Percentiles rank a stretch among this genome's conserved stretches.
Evolutionary conservation across 2,888 invertebrate genomes (phyloP).

Genomic region (Chrysolina americana): DNA sequence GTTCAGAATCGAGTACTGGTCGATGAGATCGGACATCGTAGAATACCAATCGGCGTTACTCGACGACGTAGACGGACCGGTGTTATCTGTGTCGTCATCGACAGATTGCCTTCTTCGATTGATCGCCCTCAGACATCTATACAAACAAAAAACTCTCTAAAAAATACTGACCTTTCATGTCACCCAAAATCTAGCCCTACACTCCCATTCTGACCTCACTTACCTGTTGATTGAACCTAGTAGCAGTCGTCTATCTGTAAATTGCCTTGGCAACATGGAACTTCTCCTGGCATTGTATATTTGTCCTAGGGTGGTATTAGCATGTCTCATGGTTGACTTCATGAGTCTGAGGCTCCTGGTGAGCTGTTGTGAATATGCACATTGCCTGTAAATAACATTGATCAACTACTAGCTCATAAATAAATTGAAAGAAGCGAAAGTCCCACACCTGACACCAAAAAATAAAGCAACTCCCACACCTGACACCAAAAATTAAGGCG

Average conservation of each 20-base stretch:
- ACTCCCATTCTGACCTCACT: conserved; percentile 5
- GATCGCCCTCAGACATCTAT: conserved; percentile 53
- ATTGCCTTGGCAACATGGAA: conserved; percentile 60
- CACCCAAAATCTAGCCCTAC: not conserved
- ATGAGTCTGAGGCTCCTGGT: conserved; percentile 64
- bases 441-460: not conserved
- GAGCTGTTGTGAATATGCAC: conserved; percentile 60
- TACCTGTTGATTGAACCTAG: conserved; percentile 56
- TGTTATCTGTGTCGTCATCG: conserved; percentile 26
- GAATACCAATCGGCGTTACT: conserved; percentile 37
- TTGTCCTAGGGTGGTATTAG: conserved; percentile 62
- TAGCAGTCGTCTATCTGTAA: conserved; percentile 57
- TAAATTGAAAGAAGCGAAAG: not conserved
- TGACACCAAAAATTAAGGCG: not conserved
- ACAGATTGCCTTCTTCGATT: conserved; percentile 40
- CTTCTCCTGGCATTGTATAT: conserved; percentile 63
- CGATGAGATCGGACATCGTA: conserved; percentile 35
- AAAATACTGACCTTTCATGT: no score
- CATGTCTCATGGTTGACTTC: conserved; percentile 63
- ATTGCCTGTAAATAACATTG: conserved; percentile 27
- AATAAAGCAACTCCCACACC: not conserved
- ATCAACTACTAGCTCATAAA: no score
- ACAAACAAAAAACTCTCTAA: not conserved
- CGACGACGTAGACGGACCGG: conserved; percentile 5
- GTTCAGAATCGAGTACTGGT: conserved; percentile 41